These are phyloP conservation scores for Sinocyclocheilus anshuiensis DNA, from an alignment of 2,113 vertebrate species.

Conservation along the genomic window DNA sequence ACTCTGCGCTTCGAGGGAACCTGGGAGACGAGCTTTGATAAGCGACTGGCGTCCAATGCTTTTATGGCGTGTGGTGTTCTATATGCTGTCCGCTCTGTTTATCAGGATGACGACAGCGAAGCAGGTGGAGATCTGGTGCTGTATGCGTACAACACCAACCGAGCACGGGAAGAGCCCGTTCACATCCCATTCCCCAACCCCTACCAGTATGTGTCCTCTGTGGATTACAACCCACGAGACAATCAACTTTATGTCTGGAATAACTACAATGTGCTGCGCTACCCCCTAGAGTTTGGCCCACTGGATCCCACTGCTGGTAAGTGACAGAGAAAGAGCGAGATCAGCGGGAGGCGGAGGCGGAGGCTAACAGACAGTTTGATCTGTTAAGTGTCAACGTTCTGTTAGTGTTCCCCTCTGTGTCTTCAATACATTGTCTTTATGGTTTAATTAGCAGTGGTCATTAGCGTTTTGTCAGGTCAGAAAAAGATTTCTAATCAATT, in stretches of 20 bases:
- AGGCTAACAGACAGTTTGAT: constrained; percentile 56
- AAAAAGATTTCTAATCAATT: constrained; percentile 74
- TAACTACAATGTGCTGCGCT: constrained; percentile 92
- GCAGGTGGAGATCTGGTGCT: constrained; percentile 86
- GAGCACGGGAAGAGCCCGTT: constrained; percentile 80
- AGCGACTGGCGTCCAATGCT: constrained; percentile 91
- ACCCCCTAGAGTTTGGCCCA: constrained; percentile 87
- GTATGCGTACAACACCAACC: constrained; percentile 92
- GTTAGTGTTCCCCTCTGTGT: constrained; percentile 32
- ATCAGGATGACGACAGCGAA: constrained; percentile 92
- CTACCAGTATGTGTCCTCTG: constrained; percentile 92
- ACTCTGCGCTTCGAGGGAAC: constrained; percentile 93
- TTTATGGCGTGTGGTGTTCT: constrained; percentile 97
- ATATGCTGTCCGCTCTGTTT: constrained; percentile 90
- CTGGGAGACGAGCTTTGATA: constrained; percentile 93
- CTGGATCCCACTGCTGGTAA: constrained; percentile 84
- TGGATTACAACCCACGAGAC: constrained; percentile 94
- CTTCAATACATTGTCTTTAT: constrained; percentile 61
- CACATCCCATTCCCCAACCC: constrained; percentile 91
- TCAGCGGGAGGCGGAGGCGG: constrained; percentile 43
- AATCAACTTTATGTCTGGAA: constrained; percentile 97
- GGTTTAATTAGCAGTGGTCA: constrained; percentile 71
- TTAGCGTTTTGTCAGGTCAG: constrained; percentile 70
- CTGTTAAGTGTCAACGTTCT: constrained; percentile 41
- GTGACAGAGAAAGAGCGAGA: constrained; percentile 36